These are phyloP conservation scores for Gonocerus acuteangulatus DNA, from an alignment of 2,888 invertebrate species.

Conservation along the genomic window DNA sequence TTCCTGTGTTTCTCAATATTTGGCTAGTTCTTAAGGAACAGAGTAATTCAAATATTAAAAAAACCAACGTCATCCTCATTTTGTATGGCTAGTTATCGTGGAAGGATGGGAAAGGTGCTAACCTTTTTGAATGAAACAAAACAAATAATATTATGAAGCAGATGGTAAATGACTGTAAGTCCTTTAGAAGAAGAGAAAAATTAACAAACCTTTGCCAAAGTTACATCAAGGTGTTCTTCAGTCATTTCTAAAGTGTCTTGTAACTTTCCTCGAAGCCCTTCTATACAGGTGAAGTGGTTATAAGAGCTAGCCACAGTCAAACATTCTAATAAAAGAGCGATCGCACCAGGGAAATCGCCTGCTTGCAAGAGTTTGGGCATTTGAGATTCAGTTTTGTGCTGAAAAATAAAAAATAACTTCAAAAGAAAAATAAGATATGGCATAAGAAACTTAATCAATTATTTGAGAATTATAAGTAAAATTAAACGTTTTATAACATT, in stretches of 20 bases:
- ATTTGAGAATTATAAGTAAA: no score
- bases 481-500: no score
- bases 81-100: no score
- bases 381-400: conserved; percentile 76
- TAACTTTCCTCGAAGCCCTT: conserved; percentile 73
- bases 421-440: conserved; percentile 33
- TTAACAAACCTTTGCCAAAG: conserved; percentile 66
- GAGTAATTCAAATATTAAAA: no score
- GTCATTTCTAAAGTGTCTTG: conserved; percentile 86
- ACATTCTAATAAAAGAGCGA: conserved; percentile 79
- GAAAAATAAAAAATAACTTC: conserved; percentile 45
- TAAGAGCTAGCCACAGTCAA: conserved; percentile 76
- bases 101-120: no score
- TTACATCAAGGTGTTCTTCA: conserved; percentile 82
- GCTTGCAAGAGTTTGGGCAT: conserved; percentile 72
- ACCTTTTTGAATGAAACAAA: no score
- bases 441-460: conserved; percentile 31
- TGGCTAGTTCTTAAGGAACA: no score
- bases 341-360: conserved; percentile 83
- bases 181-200: no score
- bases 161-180: no score
- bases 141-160: no score
- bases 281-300: conserved; percentile 84
- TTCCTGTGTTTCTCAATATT: no score
- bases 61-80: no score